A percentile compares a stretch with the other conserved stretches of the same genome.
phyloP scores from a whole-genome alignment of 2,888 invertebrate species.

The Chymomyza fuscimana region DNA sequence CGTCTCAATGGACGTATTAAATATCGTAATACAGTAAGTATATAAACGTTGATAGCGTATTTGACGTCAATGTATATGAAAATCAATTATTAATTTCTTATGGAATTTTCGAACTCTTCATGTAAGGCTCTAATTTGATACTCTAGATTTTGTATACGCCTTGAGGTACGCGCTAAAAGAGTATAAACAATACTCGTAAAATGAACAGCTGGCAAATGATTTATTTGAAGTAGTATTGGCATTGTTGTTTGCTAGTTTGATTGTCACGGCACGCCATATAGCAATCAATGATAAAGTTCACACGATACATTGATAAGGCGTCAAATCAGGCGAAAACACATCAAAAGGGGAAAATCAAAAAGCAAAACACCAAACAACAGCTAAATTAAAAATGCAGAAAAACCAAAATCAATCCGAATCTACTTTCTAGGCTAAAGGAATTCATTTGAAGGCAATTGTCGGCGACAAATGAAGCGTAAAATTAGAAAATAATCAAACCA shows the following conservation, averaged over 20 bases:
- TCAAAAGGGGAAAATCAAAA: conserved; percentile 36
- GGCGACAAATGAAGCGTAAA: conserved; percentile 61
- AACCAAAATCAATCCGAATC: conserved; percentile 13
- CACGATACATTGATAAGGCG: conserved; percentile 27
- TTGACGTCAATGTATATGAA: too few relatives aligned
- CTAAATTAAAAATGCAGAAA: conserved; percentile 59
- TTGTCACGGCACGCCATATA: conserved; percentile 58
- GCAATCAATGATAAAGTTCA: conserved; percentile 48
- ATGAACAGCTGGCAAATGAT: conserved; percentile 3
- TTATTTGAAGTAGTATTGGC: not conserved
- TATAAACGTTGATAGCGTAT: too few relatives aligned
- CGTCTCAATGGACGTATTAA: too few relatives aligned
- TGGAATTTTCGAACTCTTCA: too few relatives aligned
- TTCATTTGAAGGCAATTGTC: conserved; percentile 19
- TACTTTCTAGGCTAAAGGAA: conserved; percentile 15
- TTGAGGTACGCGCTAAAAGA: not conserved
- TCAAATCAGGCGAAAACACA: conserved; percentile 47
- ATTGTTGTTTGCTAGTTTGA: conserved; percentile 28
- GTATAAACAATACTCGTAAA: conserved; percentile 5
- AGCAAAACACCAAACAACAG: conserved; percentile 58
- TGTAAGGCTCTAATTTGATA: too few relatives aligned
- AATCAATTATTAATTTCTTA: too few relatives aligned
- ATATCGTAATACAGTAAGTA: too few relatives aligned
- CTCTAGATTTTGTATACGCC: not conserved
- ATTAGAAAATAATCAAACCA: conserved; percentile 57